Evolutionary conservation across 2,113 vertebrate genomes (phyloP), one percentile per base, ranked within the genome.

Genomic region (Stigmatopora argus): DNA sequence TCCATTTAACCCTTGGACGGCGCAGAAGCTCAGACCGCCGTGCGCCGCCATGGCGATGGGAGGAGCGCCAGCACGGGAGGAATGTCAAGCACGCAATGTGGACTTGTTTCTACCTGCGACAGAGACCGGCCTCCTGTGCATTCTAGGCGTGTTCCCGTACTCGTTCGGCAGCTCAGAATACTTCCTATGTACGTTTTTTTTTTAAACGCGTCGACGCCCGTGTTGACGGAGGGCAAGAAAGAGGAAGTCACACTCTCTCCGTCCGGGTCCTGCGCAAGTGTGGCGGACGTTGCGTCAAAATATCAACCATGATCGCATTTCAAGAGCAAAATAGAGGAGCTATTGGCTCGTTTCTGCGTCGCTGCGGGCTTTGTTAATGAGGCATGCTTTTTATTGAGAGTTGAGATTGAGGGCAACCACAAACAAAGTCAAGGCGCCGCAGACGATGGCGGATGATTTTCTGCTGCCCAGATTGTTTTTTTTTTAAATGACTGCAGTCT

Each of bases 71-170:
- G 26, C 45, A 48, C 46, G 5, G 3, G 14, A 74, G 76, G 86
- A 85, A 86, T 86, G 68, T 60, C 60, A 75, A 60, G 63, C 17
- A 71, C 73, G 41, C 71, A 60, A 71, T 49, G 23, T 2, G 21
- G 67, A 73, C 86, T 21, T 80, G 84, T 75, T 72, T 64, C 56
- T 45, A 60, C 79, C 0, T 46, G 44, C 66, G 60, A 68, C 65
- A 74, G 19, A 13, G 55, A 31, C 26, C n/a, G 55, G 19, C 64
- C 19, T 38, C 34, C 49, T 66, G 51, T 45, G 41, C 12, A 13
- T 59, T 15, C 7, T 73, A 53, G 70, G 76, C 38, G 71, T 78
- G 77, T 74, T 67, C 64, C 17, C 70, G 68, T 73, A 78, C 78
- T 56, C 73, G 78, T 65, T 78, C 48, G 52, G 47, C 71, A 67